Evolutionary conservation across 1,140 invertebrate species (phyloP).

Genomic region (Papilio polytes): DNA sequence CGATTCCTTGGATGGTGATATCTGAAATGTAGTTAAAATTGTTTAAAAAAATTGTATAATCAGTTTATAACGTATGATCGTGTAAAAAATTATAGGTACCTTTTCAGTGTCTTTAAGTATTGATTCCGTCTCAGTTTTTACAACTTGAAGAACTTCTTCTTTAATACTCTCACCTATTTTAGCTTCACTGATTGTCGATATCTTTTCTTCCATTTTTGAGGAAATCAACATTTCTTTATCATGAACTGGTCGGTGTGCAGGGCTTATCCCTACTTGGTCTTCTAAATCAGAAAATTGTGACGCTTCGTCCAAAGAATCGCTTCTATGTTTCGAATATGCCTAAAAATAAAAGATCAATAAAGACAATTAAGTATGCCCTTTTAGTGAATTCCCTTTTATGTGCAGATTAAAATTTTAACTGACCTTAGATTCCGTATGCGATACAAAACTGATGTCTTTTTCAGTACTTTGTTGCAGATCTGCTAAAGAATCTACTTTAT

Average conservation of each 20-base stretch:
- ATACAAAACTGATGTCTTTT: conserved; percentile 79
- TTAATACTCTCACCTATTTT: conserved; percentile 45
- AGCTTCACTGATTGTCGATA: conserved; percentile 43
- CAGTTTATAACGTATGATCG: background rate
- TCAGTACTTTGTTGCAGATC: conserved; percentile 81
- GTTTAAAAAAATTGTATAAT: conserved; percentile 6
- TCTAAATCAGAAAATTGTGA: conserved; percentile 84
- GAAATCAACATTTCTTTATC: conserved; percentile 52
- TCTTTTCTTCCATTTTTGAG: conserved; percentile 50
- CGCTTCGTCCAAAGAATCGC: conserved; percentile 81
- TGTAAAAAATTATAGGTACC: conserved; percentile 44
- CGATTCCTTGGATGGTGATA: conserved; percentile 67
- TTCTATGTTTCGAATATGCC: conserved; percentile 81
- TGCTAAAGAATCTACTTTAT: conserved; percentile 77
- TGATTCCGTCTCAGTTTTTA: conserved; percentile 72
- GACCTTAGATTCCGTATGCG: conserved; percentile 83
- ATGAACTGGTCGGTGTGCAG: conserved; percentile 61
- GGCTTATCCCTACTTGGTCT: conserved; percentile 79
- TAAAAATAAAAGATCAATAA: conserved; percentile 45
- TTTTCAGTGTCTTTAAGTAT: conserved; percentile 56
- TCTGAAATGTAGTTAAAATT: conserved; percentile 51
- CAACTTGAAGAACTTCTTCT: conserved; percentile 70
- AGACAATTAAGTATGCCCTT: conserved; percentile 24
- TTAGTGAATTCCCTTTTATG: background rate
- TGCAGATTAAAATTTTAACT: conserved; percentile 33